Evolutionary conservation across 2,797 vertebrate genomes (phyloP).

Genomic region (Gadopsis bispinosus): DNA sequence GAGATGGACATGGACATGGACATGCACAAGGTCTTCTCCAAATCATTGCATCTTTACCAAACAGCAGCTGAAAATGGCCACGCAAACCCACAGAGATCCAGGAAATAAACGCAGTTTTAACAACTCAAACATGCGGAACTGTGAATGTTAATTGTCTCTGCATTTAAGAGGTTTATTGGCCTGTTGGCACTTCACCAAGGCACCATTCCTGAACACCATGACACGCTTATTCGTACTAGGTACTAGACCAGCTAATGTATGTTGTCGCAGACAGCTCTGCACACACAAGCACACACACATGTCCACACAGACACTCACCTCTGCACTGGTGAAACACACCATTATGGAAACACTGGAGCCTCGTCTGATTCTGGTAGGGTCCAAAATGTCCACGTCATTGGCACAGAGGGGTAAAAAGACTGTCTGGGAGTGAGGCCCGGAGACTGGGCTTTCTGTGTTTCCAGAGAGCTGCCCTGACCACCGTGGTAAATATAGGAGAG

Average conservation of each 20-base stretch:
- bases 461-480: constrained; percentile 75
- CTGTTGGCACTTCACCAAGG: constrained; percentile 44
- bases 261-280: constrained; percentile 25
- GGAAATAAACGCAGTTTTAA: constrained; percentile 26
- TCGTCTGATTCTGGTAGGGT: constrained; percentile 57
- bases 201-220: constrained; percentile 35
- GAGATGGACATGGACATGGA: neutral
- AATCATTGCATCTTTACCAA: constrained; percentile 17
- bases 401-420: constrained; percentile 52
- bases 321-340: constrained; percentile 67
- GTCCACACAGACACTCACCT: constrained; percentile 81
- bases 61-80: constrained; percentile 17
- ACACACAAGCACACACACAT: constrained; percentile 26
- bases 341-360: constrained; percentile 61
- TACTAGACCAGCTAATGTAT: constrained; percentile 26
- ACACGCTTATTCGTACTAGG: constrained; percentile 25
- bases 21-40: neutral
- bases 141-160: constrained; percentile 25
- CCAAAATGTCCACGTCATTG: constrained; percentile 65
- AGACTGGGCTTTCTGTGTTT: constrained; percentile 67
- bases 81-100: neutral
- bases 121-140: constrained; percentile 20
- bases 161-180: constrained; percentile 44
- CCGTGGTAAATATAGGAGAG: constrained; percentile 77
- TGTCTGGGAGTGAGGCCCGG: constrained; percentile 61